Conservation (phyloP, 2,888 invertebrate genomes). For the Hemaris fuciformis region DNA sequence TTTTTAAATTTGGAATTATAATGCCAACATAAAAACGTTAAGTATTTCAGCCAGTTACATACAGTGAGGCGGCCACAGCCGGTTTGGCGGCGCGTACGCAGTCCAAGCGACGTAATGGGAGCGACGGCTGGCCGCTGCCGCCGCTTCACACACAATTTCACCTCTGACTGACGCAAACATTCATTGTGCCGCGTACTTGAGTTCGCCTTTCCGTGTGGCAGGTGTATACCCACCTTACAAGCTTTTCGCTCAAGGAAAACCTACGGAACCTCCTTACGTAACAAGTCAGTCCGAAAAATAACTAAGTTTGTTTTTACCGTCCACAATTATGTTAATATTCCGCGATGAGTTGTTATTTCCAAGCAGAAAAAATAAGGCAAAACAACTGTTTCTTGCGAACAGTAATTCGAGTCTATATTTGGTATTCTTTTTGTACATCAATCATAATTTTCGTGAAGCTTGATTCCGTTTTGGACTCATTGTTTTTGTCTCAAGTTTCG, state of each 20-base stretch:
- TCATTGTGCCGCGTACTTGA: slow-evolving; percentile 71
- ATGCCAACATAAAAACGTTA: background rate
- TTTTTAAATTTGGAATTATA: background rate
- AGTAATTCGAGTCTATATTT: background rate
- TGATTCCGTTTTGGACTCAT: slow-evolving; percentile 12
- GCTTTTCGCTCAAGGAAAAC: background rate
- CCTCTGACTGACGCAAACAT: slow-evolving; percentile 80
- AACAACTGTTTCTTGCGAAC: background rate
- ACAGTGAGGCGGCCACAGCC: slow-evolving; percentile 55
- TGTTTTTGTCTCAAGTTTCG: slow-evolving; percentile 34
- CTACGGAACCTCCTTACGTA: background rate
- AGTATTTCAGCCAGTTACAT: slow-evolving; percentile 38
- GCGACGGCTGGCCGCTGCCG: slow-evolving; percentile 79
- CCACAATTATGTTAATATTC: background rate
- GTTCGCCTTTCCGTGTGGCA: slow-evolving; percentile 48
- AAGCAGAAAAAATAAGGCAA: slow-evolving; percentile 16
- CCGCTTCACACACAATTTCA: slow-evolving; percentile 82
- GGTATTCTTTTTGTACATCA: slow-evolving; percentile 8
- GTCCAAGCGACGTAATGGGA: slow-evolving; percentile 77
- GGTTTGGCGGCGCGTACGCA: slow-evolving; percentile 69
- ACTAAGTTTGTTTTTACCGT: background rate
- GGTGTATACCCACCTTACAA: slow-evolving; percentile 46
- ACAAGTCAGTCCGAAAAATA: background rate
- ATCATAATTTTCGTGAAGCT: slow-evolving; percentile 25
- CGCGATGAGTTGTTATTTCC: background rate